Evolutionary conservation across 2,888 invertebrate genomes (phyloP), one percentile per base, ranked within the genome.

Genomic region (Polydrusus cervinus): DNA sequence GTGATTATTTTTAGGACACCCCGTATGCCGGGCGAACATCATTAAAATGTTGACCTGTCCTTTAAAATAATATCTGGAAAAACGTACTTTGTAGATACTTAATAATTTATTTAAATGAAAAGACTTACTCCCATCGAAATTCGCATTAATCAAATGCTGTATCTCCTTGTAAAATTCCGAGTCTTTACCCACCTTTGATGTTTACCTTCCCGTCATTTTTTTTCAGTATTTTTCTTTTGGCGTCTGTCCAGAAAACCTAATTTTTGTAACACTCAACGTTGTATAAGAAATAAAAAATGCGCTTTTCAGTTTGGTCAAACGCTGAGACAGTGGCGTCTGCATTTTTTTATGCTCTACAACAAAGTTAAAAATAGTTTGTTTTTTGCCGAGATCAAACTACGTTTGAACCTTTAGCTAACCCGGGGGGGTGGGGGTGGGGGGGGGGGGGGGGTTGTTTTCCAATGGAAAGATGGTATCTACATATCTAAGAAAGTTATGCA

Each of bases 121-220:
- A 20, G 20, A 40, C n/a, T 14, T 30, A 49, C 7, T 25, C 20
- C 30, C 30, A 49, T 64, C 49, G 34, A 64, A 64, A 49, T 6
- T 13, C 14, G 64, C 64, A 64, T 67, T 51, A 34, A 67, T 67
- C 53, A 67, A 7, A 7, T 11, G 53, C 14, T 30, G 40, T 6
- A 16, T 67, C n/a, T 38, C 43, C 67, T 67, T 67, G 67, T 67
- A 40, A 51, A 10, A 67, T 67, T 67, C 67, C 20, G 18, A 9
- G 13, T 20, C 53, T 67, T 38, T 55, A 43, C 43, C 16, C 53
- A 67, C 67, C 67, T 67, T 67, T 67, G 67, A 67, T 67, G 67
- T 67, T 67, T 53, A 53, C 55, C 40, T 67, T 67, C 43, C 40
- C 53, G 64, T 49, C 47, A 47, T 47, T 64, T 64, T 64, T 64